Conservation (phyloP, 2,113 vertebrate genomes). For the Scytalopus superciliaris region DNA sequence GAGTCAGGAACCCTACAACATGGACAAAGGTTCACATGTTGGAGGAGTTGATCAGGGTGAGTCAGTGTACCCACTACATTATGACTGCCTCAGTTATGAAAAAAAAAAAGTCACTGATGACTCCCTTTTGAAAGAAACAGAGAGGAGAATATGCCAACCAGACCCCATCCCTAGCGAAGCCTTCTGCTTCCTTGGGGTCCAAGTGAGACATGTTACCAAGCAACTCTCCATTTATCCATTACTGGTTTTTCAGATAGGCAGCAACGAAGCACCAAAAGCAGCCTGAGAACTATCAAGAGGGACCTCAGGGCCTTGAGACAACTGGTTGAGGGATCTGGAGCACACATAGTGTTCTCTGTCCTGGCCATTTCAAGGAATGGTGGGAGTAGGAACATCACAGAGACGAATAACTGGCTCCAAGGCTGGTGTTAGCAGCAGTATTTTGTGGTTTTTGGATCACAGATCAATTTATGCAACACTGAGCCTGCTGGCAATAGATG, state of each 20-base stretch:
- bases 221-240: not conserved
- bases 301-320: not conserved
- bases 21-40: not conserved
- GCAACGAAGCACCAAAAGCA: not conserved
- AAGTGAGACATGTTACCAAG: not conserved
- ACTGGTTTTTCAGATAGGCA: not conserved
- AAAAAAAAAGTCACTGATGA: not conserved
- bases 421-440: not conserved
- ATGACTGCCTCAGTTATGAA: no score
- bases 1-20: rapidly evolving
- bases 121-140: not conserved
- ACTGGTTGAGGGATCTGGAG: not conserved
- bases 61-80: not conserved
- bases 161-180: not conserved
- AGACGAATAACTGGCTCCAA: not conserved
- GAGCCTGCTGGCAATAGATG: not conserved
- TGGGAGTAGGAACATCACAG: not conserved
- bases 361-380: not conserved
- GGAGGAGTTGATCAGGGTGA: not conserved
- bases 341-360: not conserved
- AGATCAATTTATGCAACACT: not conserved
- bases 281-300: not conserved
- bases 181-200: not conserved
- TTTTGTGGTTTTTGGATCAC: not conserved
- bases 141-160: not conserved